Percentiles rank a stretch among this genome's conserved stretches.
phyloP scores from a whole-genome alignment of 2,113 vertebrate genomes.

The Dasypus novemcinctus region DNA sequence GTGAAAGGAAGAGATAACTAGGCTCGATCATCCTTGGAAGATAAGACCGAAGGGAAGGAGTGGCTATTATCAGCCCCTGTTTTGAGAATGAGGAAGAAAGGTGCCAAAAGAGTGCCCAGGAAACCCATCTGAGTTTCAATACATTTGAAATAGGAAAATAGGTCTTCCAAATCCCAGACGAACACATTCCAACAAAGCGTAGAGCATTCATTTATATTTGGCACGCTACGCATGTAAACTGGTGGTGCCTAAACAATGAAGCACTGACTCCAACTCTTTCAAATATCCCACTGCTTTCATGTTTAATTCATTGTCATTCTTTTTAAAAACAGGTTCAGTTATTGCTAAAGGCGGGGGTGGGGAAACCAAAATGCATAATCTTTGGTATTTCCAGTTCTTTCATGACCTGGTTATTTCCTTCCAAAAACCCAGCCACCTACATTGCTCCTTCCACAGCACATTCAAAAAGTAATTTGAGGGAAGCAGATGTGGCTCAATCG shows the following conservation, averaged over 20 bases:
- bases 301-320: background rate
- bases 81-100: background rate
- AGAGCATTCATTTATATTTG: background rate
- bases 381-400: background rate
- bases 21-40: background rate
- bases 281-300: background rate
- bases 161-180: background rate
- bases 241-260: background rate
- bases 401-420: background rate
- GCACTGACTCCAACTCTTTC: background rate
- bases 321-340: background rate
- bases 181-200: background rate
- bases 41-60: background rate
- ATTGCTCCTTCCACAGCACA: background rate
- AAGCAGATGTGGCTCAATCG: too few species aligned
- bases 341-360: background rate
- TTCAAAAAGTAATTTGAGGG: too few species aligned
- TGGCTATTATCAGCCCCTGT: background rate
- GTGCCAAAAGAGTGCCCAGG: background rate
- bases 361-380: background rate
- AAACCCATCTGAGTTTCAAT: background rate
- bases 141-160: background rate
- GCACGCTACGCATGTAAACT: background rate
- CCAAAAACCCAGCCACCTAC: background rate
- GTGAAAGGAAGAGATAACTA: background rate